Base-by-base conservation (phyloP, 2,888 invertebrate genomes). In the Pristionchus maxplancki region DNA sequence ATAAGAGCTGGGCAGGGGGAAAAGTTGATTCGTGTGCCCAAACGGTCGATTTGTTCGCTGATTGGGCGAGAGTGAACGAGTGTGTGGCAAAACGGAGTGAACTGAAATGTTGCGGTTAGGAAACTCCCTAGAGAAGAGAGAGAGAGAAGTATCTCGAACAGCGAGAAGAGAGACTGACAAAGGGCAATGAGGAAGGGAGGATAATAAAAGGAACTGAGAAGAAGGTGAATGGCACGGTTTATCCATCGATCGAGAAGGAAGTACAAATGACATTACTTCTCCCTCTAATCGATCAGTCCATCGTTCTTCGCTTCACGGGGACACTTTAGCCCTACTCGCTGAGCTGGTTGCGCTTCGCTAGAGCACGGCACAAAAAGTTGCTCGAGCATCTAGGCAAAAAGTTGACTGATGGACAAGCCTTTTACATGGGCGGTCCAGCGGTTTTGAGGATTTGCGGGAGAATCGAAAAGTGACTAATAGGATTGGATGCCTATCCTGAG, bases 1-100 rank as follows among this genome's bases (percentile, higher is more conserved):
- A 17, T 31, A 37, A 20, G 37, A 37, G 37, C 8, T 17, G 71
- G 1, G 40, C 8, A 0, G 17, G 71, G 20, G 20, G 20, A 34
- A 44, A 11, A 64, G 15, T 37, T 17, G 15, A 31, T 34, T 8
- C 20, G 37, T 37, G 71, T 71, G 71, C 64, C 17, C 40, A 37
- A 71, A 71, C 37, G 71, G 71, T 71, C 71, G 71, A 71, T 71
- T 71, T 71, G 71, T 71, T 71, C 71, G 71, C 71, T 37, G 71
- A 71, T 71, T 37, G 37, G 13, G 28, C 62, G 28, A 40, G 28
- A 40, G 71, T 37, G 37, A 64, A 64, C 58, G 58, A 58, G n/a
- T 58, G n/a, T 58, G 58, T 58, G 58, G 58, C 58, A 58, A 58
- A 58, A 58, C 58, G 58, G 71, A 71, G 37, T 78, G 78, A 78